A percentile compares a stretch with the other conserved stretches of the same genome.
phyloP scores from a whole-genome alignment of 2,888 invertebrate genomes.

The Drosophila pegasa region DNA sequence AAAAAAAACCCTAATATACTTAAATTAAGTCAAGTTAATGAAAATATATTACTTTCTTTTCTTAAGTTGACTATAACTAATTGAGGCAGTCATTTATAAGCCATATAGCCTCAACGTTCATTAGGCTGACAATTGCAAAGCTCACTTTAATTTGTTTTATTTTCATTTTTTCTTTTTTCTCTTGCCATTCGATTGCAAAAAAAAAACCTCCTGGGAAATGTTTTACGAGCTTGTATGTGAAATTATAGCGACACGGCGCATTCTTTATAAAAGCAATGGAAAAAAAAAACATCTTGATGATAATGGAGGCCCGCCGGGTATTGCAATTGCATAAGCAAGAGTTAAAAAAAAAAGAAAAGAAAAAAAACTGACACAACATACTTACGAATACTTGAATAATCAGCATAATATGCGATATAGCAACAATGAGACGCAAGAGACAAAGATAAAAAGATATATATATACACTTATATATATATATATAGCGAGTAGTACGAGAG shows the following conservation, averaged over 20 bases:
- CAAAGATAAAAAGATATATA: slow-evolving; percentile 31
- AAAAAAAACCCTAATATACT: neutral
- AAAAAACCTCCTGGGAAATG: slow-evolving; percentile 57
- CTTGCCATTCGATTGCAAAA: slow-evolving; percentile 12
- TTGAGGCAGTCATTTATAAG: slow-evolving; percentile 18
- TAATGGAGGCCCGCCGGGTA: slow-evolving; percentile 50
- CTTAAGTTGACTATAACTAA: slow-evolving; percentile 1
- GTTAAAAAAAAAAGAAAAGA: slow-evolving; percentile 33
- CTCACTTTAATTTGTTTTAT: slow-evolving; percentile 21
- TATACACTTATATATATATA: neutral
- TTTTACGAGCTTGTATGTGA: slow-evolving; percentile 49
- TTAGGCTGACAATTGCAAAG: slow-evolving; percentile 9
- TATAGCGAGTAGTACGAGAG: slow-evolving; percentile 1
- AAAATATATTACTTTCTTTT: neutral
- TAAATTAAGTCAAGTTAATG: neutral
- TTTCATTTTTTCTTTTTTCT: slow-evolving; percentile 11
- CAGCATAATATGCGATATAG: slow-evolving; percentile 71
- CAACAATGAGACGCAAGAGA: slow-evolving; percentile 45
- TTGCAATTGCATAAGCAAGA: slow-evolving; percentile 60
- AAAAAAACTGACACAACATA: slow-evolving; percentile 68
- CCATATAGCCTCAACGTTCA: slow-evolving; percentile 1
- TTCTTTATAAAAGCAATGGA: slow-evolving; percentile 42
- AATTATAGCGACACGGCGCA: slow-evolving; percentile 58
- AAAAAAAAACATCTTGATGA: slow-evolving; percentile 45
- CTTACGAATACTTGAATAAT: slow-evolving; percentile 70